phyloP scores from a whole-genome alignment of 2,113 vertebrate genomes.

The Colossoma macropomum region DNA sequence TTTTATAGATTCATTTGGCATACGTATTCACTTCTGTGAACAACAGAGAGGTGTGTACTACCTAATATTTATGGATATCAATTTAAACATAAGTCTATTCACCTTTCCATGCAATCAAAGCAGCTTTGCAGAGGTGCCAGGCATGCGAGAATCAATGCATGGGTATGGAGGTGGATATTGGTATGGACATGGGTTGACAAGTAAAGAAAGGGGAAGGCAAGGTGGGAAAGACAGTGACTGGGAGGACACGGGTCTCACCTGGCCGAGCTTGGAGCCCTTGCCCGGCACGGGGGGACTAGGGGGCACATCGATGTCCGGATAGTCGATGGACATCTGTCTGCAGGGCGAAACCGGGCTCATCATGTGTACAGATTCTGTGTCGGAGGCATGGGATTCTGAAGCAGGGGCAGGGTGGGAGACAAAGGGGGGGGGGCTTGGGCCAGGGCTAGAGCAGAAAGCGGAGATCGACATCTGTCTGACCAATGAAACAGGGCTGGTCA shows the following conservation, averaged over 20 bases:
- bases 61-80: background rate
- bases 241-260: conserved; percentile 78
- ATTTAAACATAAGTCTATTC: conserved; percentile 49
- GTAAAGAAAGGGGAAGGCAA: conserved; percentile 41
- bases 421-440: conserved; percentile 58
- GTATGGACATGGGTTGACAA: conserved; percentile 46
- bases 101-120: conserved; percentile 62
- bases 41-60: background rate
- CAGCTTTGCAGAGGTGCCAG: conserved; percentile 59
- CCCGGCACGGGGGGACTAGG: conserved; percentile 68
- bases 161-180: conserved; percentile 37
- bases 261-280: conserved; percentile 67
- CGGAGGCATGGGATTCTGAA: conserved; percentile 67
- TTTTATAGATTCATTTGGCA: background rate
- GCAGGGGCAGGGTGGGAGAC: conserved; percentile 45
- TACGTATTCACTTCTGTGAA: background rate
- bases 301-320: conserved; percentile 78
- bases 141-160: conserved; percentile 62
- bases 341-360: conserved; percentile 80
- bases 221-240: conserved; percentile 49
- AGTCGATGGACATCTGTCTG: conserved; percentile 91
- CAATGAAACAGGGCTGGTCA: conserved; percentile 72
- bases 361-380: conserved; percentile 67
- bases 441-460: conserved; percentile 55
- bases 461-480: conserved; percentile 82